A percentile compares a stretch with the other conserved stretches of the same genome.
Conservation (phyloP, 2,113 vertebrate species). For the Bos indicus region DNA sequence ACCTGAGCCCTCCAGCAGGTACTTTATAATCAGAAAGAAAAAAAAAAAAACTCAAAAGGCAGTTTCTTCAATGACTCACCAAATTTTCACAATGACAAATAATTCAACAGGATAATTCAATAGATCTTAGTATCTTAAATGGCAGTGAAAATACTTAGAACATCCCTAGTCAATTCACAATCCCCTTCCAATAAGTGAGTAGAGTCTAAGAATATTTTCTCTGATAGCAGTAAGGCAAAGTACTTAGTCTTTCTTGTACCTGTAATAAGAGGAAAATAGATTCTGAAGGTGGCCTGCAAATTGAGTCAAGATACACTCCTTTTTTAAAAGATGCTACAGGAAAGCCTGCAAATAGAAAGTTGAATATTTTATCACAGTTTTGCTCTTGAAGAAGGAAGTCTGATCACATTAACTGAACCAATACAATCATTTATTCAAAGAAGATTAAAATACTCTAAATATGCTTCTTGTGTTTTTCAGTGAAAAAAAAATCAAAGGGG, state of each 20-base stretch:
- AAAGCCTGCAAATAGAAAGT: not conserved
- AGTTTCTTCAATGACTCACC: constrained; percentile 32
- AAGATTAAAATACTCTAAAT: constrained; percentile 26
- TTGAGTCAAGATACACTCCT: constrained; percentile 10
- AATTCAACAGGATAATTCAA: not conserved
- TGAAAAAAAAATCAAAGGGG: constrained; percentile 25
- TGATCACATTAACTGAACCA: not conserved
- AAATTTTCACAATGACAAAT: constrained; percentile 16
- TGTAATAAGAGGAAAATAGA: not conserved
- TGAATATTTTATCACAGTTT: constrained; percentile 15
- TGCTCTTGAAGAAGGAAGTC: not conserved
- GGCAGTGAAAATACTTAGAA: not conserved
- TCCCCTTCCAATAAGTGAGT: not conserved
- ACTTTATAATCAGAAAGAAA: constrained; percentile 30
- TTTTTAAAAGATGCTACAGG: not conserved
- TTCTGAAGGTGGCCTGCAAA: not conserved
- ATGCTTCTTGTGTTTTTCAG: not conserved
- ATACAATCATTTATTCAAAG: not conserved
- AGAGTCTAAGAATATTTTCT: not conserved
- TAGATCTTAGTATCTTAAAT: not conserved
- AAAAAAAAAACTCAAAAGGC: not conserved
- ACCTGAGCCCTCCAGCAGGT: constrained; percentile 9
- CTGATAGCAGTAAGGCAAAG: not conserved
- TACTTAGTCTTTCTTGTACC: not conserved
- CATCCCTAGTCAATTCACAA: not conserved